Evolutionary conservation across 2,888 invertebrate species (phyloP).

Genomic region (Cryptosula pallasiana): DNA sequence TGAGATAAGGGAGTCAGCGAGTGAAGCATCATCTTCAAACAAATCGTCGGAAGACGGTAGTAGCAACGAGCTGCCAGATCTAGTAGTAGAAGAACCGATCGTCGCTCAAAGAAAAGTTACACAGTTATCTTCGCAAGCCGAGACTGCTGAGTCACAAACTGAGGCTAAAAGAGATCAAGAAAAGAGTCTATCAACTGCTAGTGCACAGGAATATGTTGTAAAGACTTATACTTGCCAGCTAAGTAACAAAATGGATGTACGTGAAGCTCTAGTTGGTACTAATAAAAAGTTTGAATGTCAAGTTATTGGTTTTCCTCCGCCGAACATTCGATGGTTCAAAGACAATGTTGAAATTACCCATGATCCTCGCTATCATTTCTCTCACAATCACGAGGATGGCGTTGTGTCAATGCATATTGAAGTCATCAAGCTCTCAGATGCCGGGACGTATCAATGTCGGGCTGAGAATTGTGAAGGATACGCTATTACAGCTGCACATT

Average conservation of each 20-base stretch:
- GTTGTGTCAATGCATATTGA: constrained; percentile 43
- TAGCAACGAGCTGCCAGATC: neutral
- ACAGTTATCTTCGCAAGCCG: neutral
- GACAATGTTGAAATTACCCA: constrained; percentile 47
- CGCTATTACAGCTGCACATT: constrained; percentile 48
- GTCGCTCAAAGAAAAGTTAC: no score
- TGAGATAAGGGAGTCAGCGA: neutral
- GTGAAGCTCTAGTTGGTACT: constrained; percentile 13
- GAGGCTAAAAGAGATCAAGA: neutral
- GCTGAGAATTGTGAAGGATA: constrained; percentile 51
- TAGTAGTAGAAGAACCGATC: neutral
- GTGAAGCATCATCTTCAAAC: neutral
- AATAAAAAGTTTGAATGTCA: constrained; percentile 24
- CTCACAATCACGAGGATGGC: constrained; percentile 33
- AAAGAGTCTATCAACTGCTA: neutral
- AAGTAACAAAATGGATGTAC: constrained; percentile 13
- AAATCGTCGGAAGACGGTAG: neutral
- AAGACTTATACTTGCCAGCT: constrained; percentile 17
- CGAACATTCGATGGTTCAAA: constrained; percentile 50
- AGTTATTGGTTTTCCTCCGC: constrained; percentile 48
- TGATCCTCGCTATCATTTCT: constrained; percentile 41
- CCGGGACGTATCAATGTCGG: constrained; percentile 47
- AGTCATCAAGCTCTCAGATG: constrained; percentile 41
- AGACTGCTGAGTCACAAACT: neutral
- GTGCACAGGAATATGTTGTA: neutral